Evolutionary conservation across 2,113 vertebrate species (phyloP), one percentile per base, ranked within the genome.

Genomic region (Phocoena sinus): DNA sequence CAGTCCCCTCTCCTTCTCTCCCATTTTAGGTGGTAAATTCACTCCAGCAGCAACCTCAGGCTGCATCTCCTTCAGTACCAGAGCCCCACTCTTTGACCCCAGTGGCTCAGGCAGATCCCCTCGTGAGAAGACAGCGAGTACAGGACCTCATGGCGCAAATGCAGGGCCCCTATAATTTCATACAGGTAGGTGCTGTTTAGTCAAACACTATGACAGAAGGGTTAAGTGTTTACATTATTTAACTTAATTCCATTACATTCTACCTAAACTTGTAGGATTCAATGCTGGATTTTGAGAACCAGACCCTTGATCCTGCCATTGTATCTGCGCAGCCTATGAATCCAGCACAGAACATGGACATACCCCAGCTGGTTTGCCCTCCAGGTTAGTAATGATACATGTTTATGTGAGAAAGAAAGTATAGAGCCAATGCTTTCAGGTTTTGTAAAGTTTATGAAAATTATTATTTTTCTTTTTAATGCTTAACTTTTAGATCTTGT

Each of bases 81-180:
- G 99, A 99, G 98, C 97, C 98, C 44, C 99, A 99, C 88, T 33
- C 99, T 31, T 98, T 99, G 98, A 98, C 99, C 97, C 97, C 99
- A 7, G 99, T 98, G 95, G 94, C 99, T 97, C 98, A 99, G 31
- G 97, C 99, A 62, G 99, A 99, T 97, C 99, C 99, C 4, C 98
- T 99, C 85, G 99, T 99, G 96, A 99, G 99, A 98, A 99, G 99
- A 94, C 99, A 99, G 98, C 99, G 98, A 41, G 99, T 99, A 94
- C 99, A 99, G 97, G 99, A 99, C 98, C 99, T 99, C 79, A 99
- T 99, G 99, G 99, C 99, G 21, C 99, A 99, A 97, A 99, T 99
- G 99, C 99, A 99, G 97, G 99, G 99, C 44, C 99, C 99, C 0
- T 99, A 99, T 98, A 99, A 99, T 98, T 99, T 99, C 98, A 99